Evolutionary conservation across 2,797 vertebrate genomes (phyloP), one percentile per base, ranked within the genome.

Genomic region (Melanogrammus aeglefinus): DNA sequence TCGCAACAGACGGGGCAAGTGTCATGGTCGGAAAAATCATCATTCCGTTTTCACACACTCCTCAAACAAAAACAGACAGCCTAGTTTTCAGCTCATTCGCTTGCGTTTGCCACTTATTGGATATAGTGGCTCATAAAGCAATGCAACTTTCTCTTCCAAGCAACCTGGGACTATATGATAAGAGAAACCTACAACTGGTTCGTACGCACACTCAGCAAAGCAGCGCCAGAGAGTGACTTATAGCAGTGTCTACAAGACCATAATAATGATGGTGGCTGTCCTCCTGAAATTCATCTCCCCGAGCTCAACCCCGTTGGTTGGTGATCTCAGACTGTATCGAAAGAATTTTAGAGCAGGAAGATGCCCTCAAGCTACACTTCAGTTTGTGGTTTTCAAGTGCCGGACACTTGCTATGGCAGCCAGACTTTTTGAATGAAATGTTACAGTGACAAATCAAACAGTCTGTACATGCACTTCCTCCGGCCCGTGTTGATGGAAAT

Each of bases 281-380:
- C n/a, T 44, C 74, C 12, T 76, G 63, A 75, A 75, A 76, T 71
- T 47, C 21, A 5, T 75, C 13, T 72, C 63, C n/a, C 41, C 73
- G 35, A 75, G 73, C 35, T 63, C 44, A 38, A 81, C n/a, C 73
- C 6, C n/a, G 41, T 51, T 76, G 69, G 80, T 78, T 76, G 6
- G 47, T 51, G 47, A 74, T 72, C 6, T 73, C 74, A 76, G 70
- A 78, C 36, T 78, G 77, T 75, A 79, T 79, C n/a, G 47, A 77
- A 21, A 74, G 36, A 74, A 74, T 74, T 76, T 41, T 81, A 7
- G 66, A 82, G 21, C 41, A 79, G 44, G 72, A 82, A 70, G 78
- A 79, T 77, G 75, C 72, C 12, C 78, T 77, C 18, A 75, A 63
- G 70, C 44, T 79, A 47, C 75, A 79, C 73, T 79, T 79, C 21